These are phyloP conservation scores for Amyelois transitella DNA, from an alignment of 1,140 invertebrate genomes.

Conservation along the genomic window DNA sequence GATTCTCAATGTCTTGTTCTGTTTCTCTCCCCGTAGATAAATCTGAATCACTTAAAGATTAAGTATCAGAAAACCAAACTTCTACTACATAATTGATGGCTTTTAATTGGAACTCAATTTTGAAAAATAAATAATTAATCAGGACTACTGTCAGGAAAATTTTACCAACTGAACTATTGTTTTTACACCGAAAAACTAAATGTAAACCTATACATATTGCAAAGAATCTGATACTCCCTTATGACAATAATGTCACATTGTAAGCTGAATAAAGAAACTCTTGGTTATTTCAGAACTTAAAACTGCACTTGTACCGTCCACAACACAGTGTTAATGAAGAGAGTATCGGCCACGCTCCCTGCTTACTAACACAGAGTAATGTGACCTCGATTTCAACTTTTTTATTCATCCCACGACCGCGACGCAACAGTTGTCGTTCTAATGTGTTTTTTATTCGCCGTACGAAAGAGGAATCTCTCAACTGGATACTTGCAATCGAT, in stretches of 20 bases:
- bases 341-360: conserved; percentile 7
- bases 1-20: conserved; percentile 50
- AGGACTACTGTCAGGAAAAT: too few species aligned
- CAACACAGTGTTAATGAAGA: neutral
- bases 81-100: too few species aligned
- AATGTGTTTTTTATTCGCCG: conserved; percentile 13
- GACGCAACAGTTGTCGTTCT: conserved; percentile 13
- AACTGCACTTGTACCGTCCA: neutral
- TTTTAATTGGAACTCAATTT: too few species aligned
- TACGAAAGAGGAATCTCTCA: conserved; percentile 14
- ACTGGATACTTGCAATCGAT: conserved; percentile 20
- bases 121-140: too few species aligned
- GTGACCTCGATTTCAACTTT: conserved; percentile 23
- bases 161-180: too few species aligned
- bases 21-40: conserved; percentile 34
- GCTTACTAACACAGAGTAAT: conserved; percentile 1
- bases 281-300: too few species aligned
- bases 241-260: too few species aligned
- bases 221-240: too few species aligned
- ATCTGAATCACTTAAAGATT: neutral
- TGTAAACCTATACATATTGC: too few species aligned
- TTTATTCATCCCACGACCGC: conserved; percentile 17
- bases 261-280: too few species aligned
- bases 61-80: neutral
- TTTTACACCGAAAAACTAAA: too few species aligned